Base-by-base conservation (phyloP, 2,113 vertebrate species). In the Nothoprocta pentlandii region DNA sequence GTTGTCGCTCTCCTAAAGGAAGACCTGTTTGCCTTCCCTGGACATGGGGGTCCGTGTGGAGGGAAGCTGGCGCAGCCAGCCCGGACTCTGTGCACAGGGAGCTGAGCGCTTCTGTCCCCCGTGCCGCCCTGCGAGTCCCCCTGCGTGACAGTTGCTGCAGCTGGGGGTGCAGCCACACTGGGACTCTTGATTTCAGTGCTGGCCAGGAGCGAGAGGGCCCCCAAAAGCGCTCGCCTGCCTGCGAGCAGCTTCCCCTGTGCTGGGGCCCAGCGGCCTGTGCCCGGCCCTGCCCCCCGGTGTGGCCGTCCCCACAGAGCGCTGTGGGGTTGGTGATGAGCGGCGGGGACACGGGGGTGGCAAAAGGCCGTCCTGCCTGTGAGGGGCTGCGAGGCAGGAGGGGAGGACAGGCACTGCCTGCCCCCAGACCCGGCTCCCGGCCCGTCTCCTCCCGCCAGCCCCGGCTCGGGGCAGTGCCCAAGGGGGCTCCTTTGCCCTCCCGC, bases 151-250 rank as follows among this genome's bases (percentile, higher is more conserved):
- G 9, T 23, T 44, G 23, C 36, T 80, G 51, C 41, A 36, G 82
- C 66, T 53, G 74, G 69, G 67, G 23, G 41, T 86, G 61, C 69
- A 77, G 66, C 70, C 95, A 88, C 91, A 92, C 63, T 82, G 78
- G 87, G 59, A 75, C 83, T 94, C 93, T 75, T 77, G 77, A 71
- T 32, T 95, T 92, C 56, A 61, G 56, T 75, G 12, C 82, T 93
- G 85, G 73, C 88, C 36, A n/a, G 12, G 73, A 71, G 39, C 82
- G 8, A 0, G 0, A 69, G 59, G 36, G 42, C 56, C 59, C 59
- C 19, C 49, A n/a, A 21, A 46, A 79, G 87, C 70, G n/a, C 46
- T 70, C 69, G 53, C 41, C 32, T 34, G 62, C 46, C 61, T 25
- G 46, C 64, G 22, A 64, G 61, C 34, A 51, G 44, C 42, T 61